A percentile compares a stretch with the other conserved stretches of the same genome.
Evolutionary conservation across 2,113 vertebrate species (phyloP).

Genomic region (Hucho hucho): DNA sequence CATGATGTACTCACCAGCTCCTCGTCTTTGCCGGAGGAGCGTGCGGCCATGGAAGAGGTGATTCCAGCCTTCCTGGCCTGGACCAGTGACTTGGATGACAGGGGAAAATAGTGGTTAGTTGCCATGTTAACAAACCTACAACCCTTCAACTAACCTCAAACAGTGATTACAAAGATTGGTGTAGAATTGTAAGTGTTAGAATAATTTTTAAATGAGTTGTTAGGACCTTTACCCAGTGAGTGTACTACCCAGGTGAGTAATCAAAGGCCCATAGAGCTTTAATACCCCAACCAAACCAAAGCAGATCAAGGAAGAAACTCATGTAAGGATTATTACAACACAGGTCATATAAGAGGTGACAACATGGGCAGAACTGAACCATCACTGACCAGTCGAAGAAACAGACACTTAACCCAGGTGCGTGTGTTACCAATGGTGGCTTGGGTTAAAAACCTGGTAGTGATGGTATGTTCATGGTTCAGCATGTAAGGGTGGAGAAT

Average conservation of each 20-base stretch:
- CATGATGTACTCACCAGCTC: constrained; percentile 85
- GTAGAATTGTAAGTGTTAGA: background rate
- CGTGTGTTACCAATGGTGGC: background rate
- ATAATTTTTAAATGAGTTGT: background rate
- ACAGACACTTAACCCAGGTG: background rate
- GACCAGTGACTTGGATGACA: constrained; percentile 82
- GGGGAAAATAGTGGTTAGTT: background rate
- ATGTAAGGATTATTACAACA: background rate
- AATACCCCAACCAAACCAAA: background rate
- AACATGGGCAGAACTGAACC: constrained; percentile 15
- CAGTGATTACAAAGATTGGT: background rate
- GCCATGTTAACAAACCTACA: background rate
- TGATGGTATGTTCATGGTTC: constrained; percentile 18
- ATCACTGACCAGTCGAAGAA: background rate
- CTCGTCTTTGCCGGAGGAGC: constrained; percentile 95
- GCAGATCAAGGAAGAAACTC: background rate
- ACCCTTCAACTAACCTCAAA: constrained; percentile 24
- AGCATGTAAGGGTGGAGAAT: constrained; percentile 22
- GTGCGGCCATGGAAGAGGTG: constrained; percentile 92
- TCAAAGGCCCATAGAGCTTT: background rate
- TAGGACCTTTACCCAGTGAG: background rate
- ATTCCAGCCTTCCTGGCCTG: constrained; percentile 97
- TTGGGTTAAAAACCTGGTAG: background rate
- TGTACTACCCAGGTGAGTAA: background rate
- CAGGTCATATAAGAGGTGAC: background rate